A percentile compares a stretch with the other conserved stretches of the same genome.
Evolutionary conservation across 1,140 invertebrate species (phyloP).

Genomic region (Pectinophora gossypiella): DNA sequence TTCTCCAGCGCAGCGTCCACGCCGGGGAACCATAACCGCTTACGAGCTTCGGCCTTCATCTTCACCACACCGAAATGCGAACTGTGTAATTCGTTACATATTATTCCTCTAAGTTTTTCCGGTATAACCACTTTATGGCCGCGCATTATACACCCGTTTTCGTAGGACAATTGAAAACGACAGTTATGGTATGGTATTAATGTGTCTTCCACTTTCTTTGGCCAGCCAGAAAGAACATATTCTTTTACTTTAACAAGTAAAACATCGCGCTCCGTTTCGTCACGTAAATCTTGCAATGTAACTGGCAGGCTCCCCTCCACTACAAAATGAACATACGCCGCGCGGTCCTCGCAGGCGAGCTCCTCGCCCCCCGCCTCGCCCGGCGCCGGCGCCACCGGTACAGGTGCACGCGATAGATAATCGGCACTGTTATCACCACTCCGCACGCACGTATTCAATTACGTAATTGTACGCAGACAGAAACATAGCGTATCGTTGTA

Average conservation of each 20-base stretch:
- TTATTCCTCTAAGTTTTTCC: neutral
- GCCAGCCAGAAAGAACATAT: conserved; percentile 6
- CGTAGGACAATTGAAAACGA: conserved; percentile 1
- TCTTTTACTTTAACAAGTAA: neutral
- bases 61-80: too few species aligned
- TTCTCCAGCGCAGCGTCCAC: conserved; percentile 61
- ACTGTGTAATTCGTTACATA: conserved; percentile 36
- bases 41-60: too few species aligned
- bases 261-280: neutral
- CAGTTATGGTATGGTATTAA: conserved; percentile 6
- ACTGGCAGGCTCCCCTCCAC: neutral
- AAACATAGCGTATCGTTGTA: conserved; percentile 7
- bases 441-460: conserved; percentile 7
- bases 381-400: neutral
- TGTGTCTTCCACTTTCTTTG: neutral
- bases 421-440: conserved; percentile 8
- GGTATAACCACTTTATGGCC: conserved; percentile 8
- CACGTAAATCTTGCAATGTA: neutral
- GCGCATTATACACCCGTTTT: too few species aligned
- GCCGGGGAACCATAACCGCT: conserved; percentile 63
- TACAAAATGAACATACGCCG: conserved; percentile 8
- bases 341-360: neutral
- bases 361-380: neutral
- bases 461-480: conserved; percentile 2
- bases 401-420: conserved; percentile 1